phyloP scores from a whole-genome alignment of 2,113 vertebrate genomes.

The Phylloscopus trochilus region DNA sequence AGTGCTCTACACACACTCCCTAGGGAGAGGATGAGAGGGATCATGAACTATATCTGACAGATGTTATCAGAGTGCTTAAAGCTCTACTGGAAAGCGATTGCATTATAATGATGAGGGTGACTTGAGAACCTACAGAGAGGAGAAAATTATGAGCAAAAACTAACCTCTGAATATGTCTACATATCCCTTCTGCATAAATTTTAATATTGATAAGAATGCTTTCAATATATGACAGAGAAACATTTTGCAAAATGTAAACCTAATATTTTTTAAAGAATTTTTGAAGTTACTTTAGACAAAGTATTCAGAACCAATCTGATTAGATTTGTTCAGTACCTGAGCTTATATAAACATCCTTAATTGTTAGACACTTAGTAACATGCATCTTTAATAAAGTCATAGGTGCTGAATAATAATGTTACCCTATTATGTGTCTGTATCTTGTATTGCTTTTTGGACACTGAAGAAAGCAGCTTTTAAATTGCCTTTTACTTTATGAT shows the following conservation, averaged over 20 bases:
- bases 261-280: neutral
- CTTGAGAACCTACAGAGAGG: neutral
- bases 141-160: neutral
- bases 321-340: neutral
- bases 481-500: neutral
- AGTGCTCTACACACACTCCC: neutral
- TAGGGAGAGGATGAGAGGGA: neutral
- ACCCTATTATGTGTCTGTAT: neutral
- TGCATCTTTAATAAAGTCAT: neutral
- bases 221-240: neutral
- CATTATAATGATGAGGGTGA: neutral
- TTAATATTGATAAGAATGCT: neutral
- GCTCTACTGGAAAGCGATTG: neutral
- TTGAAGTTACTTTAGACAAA: neutral
- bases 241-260: neutral
- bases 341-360: neutral
- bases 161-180: neutral
- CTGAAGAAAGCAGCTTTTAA: neutral
- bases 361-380: neutral
- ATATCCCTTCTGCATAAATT: neutral
- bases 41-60: neutral
- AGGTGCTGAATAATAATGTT: neutral
- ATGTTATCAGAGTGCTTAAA: slow-evolving; percentile 17
- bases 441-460: neutral
- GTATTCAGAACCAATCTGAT: neutral